phyloP scores from a whole-genome alignment of 2,113 vertebrate species.

The Calidris pugnax region DNA sequence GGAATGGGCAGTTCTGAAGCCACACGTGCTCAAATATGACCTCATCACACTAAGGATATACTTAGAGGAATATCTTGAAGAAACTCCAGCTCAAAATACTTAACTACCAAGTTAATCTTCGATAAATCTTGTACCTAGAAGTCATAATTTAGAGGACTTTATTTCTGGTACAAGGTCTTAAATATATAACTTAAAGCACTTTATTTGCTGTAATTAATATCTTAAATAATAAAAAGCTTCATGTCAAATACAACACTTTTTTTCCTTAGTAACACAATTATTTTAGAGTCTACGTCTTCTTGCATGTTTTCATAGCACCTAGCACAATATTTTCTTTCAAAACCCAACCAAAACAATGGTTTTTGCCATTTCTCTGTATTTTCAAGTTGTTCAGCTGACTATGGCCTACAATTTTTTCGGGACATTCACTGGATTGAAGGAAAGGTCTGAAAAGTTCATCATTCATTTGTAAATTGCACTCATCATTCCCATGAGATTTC shows the following conservation, averaged over 20 bases:
- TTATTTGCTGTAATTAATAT: not conserved
- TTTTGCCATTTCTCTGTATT: not conserved
- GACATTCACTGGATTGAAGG: not conserved
- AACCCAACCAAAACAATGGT: not conserved
- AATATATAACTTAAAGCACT: not conserved
- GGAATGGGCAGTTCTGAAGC: not conserved
- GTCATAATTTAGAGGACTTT: not conserved
- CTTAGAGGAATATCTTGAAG: not conserved
- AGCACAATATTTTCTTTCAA: not conserved
- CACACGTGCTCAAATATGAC: not conserved
- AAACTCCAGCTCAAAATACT: not conserved
- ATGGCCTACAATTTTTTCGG: not conserved
- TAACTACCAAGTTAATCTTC: not conserved
- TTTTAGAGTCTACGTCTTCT: not conserved
- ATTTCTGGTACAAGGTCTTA: not conserved
- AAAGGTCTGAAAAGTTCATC: slow-evolving; percentile 17
- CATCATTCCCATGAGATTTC: not conserved
- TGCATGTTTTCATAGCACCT: not conserved
- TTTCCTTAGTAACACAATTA: not conserved
- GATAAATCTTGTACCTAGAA: not conserved
- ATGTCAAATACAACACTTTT: not conserved
- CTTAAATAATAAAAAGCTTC: not conserved
- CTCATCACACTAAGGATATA: not conserved
- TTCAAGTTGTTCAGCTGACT: not conserved
- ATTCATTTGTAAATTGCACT: slow-evolving; percentile 11